Evolutionary conservation across 2,113 vertebrate species (phyloP).

Genomic region (Chlamydotis undulata): DNA sequence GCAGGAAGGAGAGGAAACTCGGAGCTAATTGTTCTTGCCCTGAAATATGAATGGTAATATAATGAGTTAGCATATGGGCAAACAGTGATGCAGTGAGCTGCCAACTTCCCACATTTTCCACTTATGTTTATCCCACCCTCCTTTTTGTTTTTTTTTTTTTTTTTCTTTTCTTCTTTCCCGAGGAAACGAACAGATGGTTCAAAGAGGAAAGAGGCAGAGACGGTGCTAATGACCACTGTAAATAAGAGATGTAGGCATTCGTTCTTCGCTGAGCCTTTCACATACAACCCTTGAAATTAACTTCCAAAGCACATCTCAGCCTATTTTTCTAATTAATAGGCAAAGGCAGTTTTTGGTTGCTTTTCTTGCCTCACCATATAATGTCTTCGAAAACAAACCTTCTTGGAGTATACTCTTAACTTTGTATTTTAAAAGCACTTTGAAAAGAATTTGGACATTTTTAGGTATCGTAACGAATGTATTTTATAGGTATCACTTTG

Average conservation of each 20-base stretch:
- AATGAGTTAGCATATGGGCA: constrained; percentile 46
- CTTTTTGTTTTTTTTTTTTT: too few species aligned
- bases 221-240: constrained; percentile 10
- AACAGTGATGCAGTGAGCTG: constrained; percentile 20
- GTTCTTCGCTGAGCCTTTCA: neutral
- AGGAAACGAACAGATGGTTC: constrained; percentile 34
- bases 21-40: neutral
- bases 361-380: neutral
- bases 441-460: neutral
- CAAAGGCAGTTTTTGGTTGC: neutral
- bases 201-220: constrained; percentile 8
- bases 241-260: neutral
- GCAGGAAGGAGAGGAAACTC: neutral
- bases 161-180: neutral
- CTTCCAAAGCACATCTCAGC: neutral
- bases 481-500: neutral
- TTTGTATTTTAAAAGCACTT: neutral
- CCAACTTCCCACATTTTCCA: constrained; percentile 40
- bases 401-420: neutral
- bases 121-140: neutral
- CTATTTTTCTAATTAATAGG: neutral
- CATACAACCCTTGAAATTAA: neutral
- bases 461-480: neutral
- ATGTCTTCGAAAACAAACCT: neutral
- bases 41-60: constrained; percentile 16